Percentiles rank a stretch among this genome's conserved stretches.
Conservation (phyloP, 2,113 vertebrate species). For the Propithecus coquereli region DNA sequence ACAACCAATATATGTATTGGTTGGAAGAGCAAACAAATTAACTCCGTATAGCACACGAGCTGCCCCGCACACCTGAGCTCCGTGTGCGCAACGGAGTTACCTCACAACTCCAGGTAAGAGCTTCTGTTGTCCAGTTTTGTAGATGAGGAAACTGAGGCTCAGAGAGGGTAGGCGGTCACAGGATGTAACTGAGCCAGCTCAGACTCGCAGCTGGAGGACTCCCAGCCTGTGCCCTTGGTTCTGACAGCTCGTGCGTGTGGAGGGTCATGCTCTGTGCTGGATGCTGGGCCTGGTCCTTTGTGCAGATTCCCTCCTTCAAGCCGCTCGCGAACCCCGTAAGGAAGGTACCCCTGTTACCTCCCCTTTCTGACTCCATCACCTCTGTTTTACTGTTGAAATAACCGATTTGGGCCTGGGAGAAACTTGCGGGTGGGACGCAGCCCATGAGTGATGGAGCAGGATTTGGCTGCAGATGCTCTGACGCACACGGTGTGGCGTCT, state of each 20-base stretch:
- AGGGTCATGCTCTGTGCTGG: not conserved
- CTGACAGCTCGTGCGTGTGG: fast-evolving
- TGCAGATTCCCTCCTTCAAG: not conserved
- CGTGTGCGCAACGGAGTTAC: fast-evolving
- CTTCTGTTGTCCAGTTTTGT: not conserved
- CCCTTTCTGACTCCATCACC: not conserved
- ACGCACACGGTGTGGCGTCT: fast-evolving
- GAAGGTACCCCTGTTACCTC: too few species aligned
- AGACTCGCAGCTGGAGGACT: too few species aligned
- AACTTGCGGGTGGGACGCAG: fast-evolving
- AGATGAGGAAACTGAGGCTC: not conserved
- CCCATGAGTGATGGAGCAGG: not conserved
- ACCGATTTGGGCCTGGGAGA: not conserved
- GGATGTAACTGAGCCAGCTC: not conserved
- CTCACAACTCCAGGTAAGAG: not conserved
- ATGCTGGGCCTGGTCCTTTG: too few species aligned
- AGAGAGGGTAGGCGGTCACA: not conserved
- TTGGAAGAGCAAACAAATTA: not conserved
- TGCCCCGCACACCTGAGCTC: not conserved
- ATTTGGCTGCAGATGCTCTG: not conserved
- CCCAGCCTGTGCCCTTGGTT: not conserved
- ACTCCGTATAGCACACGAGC: not conserved
- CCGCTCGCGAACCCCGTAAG: not conserved
- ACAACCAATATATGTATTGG: fast-evolving
- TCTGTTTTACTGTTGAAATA: not conserved